Conservation (phyloP, 1,140 invertebrate species). For the Ceratina japonica region DNA sequence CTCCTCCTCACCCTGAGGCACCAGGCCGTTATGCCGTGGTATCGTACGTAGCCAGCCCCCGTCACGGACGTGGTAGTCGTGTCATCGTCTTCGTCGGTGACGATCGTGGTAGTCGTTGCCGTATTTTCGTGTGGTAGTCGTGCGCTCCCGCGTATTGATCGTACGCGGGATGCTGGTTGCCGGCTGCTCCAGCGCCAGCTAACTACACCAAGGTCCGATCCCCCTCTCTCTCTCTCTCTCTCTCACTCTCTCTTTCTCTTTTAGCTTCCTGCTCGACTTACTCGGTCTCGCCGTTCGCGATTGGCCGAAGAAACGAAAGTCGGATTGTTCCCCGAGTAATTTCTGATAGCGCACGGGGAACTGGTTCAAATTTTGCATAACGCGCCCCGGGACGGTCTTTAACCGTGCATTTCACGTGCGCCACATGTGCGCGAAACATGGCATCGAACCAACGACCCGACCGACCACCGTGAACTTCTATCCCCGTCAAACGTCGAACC, state of each 20-base stretch:
- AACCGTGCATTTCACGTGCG: not conserved
- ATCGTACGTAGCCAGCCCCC: constrained; percentile 46
- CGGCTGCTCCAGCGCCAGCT: constrained; percentile 20
- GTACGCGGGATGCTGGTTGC: constrained; percentile 44
- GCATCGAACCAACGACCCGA: constrained; percentile 1
- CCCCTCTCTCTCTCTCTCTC: too few species aligned
- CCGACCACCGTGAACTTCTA: not conserved
- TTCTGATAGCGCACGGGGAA: not conserved
- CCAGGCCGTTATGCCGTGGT: constrained; percentile 45
- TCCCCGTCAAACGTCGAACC: constrained; percentile 18
- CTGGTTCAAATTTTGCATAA: not conserved
- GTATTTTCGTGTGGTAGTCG: constrained; percentile 46
- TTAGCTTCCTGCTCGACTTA: too few species aligned
- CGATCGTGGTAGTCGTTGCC: constrained; percentile 58
- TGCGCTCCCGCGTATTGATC: constrained; percentile 59
- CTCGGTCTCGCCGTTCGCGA: too few species aligned
- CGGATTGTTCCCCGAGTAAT: too few species aligned
- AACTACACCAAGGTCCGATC: constrained; percentile 28
- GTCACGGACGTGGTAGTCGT: constrained; percentile 45
- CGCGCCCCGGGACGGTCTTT: not conserved
- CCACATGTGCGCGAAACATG: constrained; percentile 1
- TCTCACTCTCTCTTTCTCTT: not conserved
- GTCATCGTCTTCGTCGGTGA: constrained; percentile 57
- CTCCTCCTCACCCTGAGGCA: constrained; percentile 20
- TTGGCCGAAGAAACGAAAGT: too few species aligned